These are phyloP conservation scores for Protula sp. DNA, from an alignment of 2,888 invertebrate genomes.

Conservation along the genomic window DNA sequence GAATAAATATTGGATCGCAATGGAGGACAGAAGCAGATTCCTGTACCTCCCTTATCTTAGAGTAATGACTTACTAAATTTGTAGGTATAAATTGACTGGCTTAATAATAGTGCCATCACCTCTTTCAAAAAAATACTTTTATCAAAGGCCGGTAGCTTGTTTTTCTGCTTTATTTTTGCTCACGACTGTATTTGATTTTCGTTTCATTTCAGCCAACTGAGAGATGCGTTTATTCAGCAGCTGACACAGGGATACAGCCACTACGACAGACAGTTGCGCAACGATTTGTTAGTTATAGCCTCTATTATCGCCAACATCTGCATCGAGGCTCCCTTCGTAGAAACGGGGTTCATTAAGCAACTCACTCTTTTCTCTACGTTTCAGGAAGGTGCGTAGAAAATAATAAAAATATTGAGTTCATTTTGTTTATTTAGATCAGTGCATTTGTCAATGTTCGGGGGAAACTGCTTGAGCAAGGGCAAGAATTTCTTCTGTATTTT, in stretches of 20 bases:
- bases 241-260: constrained; percentile 51
- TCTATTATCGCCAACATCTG: constrained; percentile 40
- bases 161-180: not conserved
- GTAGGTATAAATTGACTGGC: too few species aligned
- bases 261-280: constrained; percentile 51
- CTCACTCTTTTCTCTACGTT: constrained; percentile 51
- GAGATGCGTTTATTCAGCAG: constrained; percentile 50
- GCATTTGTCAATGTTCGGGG: too few species aligned
- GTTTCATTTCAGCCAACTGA: constrained; percentile 37
- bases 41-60: too few species aligned
- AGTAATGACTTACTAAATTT: too few species aligned
- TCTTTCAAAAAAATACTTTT: too few species aligned
- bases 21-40: too few species aligned
- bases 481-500: too few species aligned
- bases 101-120: too few species aligned
- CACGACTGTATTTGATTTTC: not conserved
- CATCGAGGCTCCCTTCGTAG: constrained; percentile 49
- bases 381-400: constrained; percentile 49
- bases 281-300: constrained; percentile 49
- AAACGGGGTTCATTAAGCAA: constrained; percentile 52
- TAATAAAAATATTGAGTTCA: too few species aligned
- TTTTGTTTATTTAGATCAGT: not conserved
- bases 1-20: too few species aligned
- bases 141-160: too few species aligned
- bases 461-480: too few species aligned